Evolutionary conservation across 1,140 invertebrate species (phyloP).

Genomic region (Drosophila willistoni): DNA sequence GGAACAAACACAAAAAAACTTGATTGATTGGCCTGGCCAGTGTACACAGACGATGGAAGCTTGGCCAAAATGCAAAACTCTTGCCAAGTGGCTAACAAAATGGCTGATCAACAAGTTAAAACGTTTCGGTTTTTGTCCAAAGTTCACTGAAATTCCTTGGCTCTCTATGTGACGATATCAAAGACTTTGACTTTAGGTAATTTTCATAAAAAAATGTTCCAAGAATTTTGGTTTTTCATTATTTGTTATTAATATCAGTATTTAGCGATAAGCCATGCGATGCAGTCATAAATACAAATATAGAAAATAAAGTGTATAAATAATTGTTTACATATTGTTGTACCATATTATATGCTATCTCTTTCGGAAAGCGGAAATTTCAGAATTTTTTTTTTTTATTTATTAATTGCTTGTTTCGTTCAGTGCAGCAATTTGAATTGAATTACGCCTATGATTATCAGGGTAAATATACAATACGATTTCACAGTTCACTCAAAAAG

Average conservation of each 20-base stretch:
- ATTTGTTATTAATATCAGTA: slow-evolving; percentile 50
- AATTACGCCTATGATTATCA: slow-evolving; percentile 57
- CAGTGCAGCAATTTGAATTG: slow-evolving; percentile 50
- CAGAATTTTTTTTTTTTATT: slow-evolving; percentile 24
- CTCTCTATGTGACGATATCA: neutral
- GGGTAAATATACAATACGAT: slow-evolving; percentile 17
- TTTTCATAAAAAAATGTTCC: slow-evolving; percentile 38
- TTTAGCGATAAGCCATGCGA: slow-evolving; percentile 33
- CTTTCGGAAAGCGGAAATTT: slow-evolving; percentile 25
- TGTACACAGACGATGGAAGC: slow-evolving; percentile 18
- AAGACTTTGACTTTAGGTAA: slow-evolving; percentile 24
- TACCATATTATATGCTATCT: slow-evolving; percentile 1
- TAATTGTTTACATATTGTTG: slow-evolving; percentile 47
- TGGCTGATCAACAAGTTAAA: slow-evolving; percentile 29
- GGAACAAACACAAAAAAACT: slow-evolving; percentile 51
- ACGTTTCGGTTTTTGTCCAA: neutral
- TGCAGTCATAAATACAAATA: slow-evolving; percentile 48
- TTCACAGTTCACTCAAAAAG: slow-evolving; percentile 18
- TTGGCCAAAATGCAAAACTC: slow-evolving; percentile 8
- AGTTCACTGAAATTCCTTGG: slow-evolving; percentile 35
- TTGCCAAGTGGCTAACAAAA: slow-evolving; percentile 24
- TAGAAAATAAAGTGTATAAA: slow-evolving; percentile 34
- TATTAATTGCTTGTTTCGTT: slow-evolving; percentile 54
- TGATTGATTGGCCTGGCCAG: slow-evolving; percentile 71
- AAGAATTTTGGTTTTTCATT: slow-evolving; percentile 52